Conservation (phyloP, 2,113 vertebrate species). For the Dicentrarchus labrax region DNA sequence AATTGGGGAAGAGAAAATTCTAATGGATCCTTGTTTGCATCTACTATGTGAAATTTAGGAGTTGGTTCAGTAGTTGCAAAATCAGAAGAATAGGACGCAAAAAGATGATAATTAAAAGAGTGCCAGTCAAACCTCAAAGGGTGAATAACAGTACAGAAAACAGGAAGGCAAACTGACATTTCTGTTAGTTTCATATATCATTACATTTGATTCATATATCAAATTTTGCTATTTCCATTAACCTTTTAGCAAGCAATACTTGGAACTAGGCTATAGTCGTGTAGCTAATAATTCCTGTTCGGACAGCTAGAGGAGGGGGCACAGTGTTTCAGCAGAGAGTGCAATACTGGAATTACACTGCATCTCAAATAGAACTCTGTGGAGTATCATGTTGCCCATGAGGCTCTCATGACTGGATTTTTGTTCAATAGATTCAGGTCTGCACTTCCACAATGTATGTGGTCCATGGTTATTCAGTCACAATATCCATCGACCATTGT, state of each 20-base stretch:
- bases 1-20: too few species aligned
- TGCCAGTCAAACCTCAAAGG: too few species aligned
- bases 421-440: conserved; percentile 18
- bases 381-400: conserved; percentile 43
- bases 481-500: conserved; percentile 66
- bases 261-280: not conserved
- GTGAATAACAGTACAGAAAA: too few species aligned
- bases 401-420: conserved; percentile 11
- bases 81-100: too few species aligned
- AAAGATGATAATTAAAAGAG: too few species aligned
- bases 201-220: not conserved
- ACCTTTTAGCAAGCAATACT: too few species aligned
- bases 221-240: too few species aligned
- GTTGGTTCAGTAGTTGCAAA: too few species aligned
- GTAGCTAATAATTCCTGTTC: conserved; percentile 12
- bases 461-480: conserved; percentile 49
- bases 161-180: too few species aligned
- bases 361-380: conserved; percentile 56
- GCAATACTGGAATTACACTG: conserved; percentile 39
- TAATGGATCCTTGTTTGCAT: too few species aligned
- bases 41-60: too few species aligned
- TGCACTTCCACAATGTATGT: conserved; percentile 6
- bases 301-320: not conserved
- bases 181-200: too few species aligned
- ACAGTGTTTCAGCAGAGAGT: conserved; percentile 40